phyloP scores from a whole-genome alignment of 2,888 invertebrate genomes.

The Deroplatys truncata region DNA sequence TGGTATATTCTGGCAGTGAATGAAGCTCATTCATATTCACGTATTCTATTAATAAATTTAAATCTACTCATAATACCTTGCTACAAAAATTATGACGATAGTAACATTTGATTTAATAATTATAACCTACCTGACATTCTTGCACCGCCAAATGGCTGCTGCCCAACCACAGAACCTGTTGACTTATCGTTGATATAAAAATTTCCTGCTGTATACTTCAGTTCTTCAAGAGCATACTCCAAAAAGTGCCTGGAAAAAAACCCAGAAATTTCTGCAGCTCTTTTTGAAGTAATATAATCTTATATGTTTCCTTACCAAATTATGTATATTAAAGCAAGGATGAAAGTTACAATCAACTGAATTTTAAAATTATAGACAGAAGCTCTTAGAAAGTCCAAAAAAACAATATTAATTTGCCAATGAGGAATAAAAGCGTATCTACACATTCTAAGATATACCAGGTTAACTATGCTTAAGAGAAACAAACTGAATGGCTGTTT shows the following conservation, averaged over 20 bases:
- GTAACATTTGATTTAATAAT: background rate
- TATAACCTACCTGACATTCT: constrained; percentile 73
- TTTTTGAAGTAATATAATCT: background rate
- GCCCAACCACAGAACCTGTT: constrained; percentile 97
- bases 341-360: no score
- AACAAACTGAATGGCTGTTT: no score
- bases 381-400: no score
- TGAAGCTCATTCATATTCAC: no score
- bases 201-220: constrained; percentile 92
- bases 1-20: no score
- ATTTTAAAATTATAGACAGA: no score
- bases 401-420: no score
- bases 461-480: no score
- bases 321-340: background rate
- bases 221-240: constrained; percentile 68
- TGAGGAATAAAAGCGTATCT: no score
- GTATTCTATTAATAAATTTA: no score
- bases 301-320: background rate
- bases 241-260: constrained; percentile 60
- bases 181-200: constrained; percentile 99
- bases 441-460: no score
- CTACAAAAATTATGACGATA: background rate
- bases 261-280: background rate
- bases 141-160: constrained; percentile 98
- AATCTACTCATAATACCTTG: no score